Base-by-base conservation (phyloP, 2,113 vertebrate species). In the Rhinichthys klamathensis region DNA sequence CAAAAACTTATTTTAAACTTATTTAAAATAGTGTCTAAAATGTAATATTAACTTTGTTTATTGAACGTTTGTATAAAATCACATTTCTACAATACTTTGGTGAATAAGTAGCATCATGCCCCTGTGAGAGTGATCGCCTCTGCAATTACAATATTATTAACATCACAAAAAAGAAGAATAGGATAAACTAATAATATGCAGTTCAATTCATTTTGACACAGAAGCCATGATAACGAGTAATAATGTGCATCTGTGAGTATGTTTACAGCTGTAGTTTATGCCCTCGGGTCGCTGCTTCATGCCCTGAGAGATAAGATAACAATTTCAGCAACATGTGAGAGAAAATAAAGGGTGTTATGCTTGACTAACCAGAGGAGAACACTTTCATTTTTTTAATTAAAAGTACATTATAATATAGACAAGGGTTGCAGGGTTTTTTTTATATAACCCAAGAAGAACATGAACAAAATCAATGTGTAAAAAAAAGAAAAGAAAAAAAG, bases 231-330 rank as follows among this genome's bases (percentile, higher is more conserved):
- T 69, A 11, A 69, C 0, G 6, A 74, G 72, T 46, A 75, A 75
- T 51, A 27, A 30, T 30, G 12, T 9, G 23, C 38, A 76, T 38
- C 82, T 63, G 41, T 5, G 56, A 72, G n/a, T 69, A 49, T 35
- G 61, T 72, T 38, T 32, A 49, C 69, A 87, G 82, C 65, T 60
- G 74, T 60, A 51, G 81, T 61, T 69, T 60, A 38, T 10, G 73
- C 35, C 32, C n/a, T 15, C 25, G 63, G 82, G 81, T 87, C 75
- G 21, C 74, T 58, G 54, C 51, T 77, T n/a, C 49, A 78, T 79
- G 54, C 63, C 85, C 51, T 72, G 73, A 76, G 74, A 79, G 86
- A 87, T 87, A 83, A 87, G 54, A 84, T 76, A 83, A 80, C 35
- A 25, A 67, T 67, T 81, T 51, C 15, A 30, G 25, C 41, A 51